These are phyloP conservation scores for Archivesica marissinica DNA, from an alignment of 1,140 invertebrate species.

Conservation along the genomic window DNA sequence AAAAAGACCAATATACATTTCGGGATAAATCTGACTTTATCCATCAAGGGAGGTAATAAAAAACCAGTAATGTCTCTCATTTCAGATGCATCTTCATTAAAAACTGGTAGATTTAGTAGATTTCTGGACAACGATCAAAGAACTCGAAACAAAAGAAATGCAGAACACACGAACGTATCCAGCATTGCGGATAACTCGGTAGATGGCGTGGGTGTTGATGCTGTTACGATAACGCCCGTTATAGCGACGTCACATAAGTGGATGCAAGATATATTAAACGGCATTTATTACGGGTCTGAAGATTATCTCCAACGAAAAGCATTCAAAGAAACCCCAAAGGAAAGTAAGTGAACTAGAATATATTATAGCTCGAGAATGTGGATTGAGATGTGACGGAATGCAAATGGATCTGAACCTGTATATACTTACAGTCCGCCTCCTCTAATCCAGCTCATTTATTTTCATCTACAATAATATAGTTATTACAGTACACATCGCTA, in stretches of 20 bases:
- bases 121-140: slow-evolving; percentile 31
- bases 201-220: neutral
- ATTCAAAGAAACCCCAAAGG: slow-evolving; percentile 24
- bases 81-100: neutral
- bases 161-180: neutral
- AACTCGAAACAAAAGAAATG: slow-evolving; percentile 35
- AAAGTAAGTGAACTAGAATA: neutral
- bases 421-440: no score
- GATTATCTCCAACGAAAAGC: slow-evolving; percentile 30
- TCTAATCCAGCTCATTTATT: no score
- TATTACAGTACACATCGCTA: no score
- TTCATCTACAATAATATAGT: no score
- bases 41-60: no score
- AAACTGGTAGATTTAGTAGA: neutral
- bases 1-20: no score
- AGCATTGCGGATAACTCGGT: neutral
- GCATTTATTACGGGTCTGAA: slow-evolving; percentile 15
- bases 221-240: no score
- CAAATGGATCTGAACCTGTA: no score
- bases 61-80: neutral
- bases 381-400: neutral
- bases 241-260: neutral
- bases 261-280: neutral
- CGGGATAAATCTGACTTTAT: no score
- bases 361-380: neutral